phyloP scores from a whole-genome alignment of 2,797 vertebrate genomes.

The Microctenopoma steveboyesi region DNA sequence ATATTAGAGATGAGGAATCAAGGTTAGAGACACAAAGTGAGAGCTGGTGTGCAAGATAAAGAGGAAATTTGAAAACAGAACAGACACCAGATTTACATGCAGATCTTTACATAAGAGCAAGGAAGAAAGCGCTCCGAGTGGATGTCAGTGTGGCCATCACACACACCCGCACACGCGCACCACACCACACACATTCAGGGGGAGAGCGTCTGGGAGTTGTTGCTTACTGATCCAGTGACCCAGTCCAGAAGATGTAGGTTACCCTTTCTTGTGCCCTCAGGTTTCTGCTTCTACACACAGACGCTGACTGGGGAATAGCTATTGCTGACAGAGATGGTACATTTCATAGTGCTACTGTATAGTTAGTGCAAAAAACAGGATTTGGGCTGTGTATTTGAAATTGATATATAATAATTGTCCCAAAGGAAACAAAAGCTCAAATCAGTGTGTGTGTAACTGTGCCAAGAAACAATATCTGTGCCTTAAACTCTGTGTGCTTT shows the following conservation, averaged over 20 bases:
- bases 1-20: neutral
- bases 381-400: neutral
- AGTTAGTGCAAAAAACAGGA: slow-evolving; percentile 5
- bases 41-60: neutral
- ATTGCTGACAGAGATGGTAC: slow-evolving; percentile 19
- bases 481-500: neutral
- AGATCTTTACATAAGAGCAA: slow-evolving; percentile 6
- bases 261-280: slow-evolving; percentile 44
- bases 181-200: slow-evolving; percentile 1
- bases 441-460: neutral
- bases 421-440: neutral
- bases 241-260: slow-evolving; percentile 73
- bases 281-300: slow-evolving; percentile 45
- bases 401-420: neutral
- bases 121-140: slow-evolving; percentile 7
- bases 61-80: slow-evolving; percentile 16
- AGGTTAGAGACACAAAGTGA: neutral
- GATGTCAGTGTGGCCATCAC: no score
- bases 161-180: no score
- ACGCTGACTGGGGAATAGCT: slow-evolving; percentile 41
- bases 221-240: slow-evolving; percentile 75
- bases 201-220: slow-evolving; percentile 37
- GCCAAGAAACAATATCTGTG: neutral
- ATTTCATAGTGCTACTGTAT: slow-evolving; percentile 11
- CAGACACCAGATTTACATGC: slow-evolving; percentile 18